Evolutionary conservation across 1,140 invertebrate species (phyloP).

Genomic region (Cotesia glomerata): DNA sequence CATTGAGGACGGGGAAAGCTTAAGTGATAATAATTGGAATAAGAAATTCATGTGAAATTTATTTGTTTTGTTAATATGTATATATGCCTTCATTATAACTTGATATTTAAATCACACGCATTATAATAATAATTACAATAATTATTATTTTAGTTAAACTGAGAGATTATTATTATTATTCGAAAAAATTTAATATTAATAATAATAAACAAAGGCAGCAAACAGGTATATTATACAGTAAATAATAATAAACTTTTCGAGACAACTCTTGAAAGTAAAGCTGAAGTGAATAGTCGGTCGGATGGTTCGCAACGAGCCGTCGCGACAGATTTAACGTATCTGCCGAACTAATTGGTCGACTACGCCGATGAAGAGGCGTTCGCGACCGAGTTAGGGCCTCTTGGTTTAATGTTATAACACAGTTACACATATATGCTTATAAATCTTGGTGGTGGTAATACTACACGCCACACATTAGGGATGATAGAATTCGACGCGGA

Average conservation of each 20-base stretch:
- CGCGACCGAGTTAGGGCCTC: slow-evolving; percentile 17
- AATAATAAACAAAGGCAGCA: no score
- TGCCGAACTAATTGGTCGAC: slow-evolving; percentile 53
- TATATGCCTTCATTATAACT: no score
- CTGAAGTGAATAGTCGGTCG: slow-evolving; percentile 6
- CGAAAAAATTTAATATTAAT: no score
- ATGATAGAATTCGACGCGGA: slow-evolving; percentile 62
- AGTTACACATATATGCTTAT: no score
- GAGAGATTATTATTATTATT: no score
- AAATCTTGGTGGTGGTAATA: background rate
- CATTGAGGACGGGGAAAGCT: background rate
- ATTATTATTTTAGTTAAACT: no score
- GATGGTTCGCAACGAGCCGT: slow-evolving; percentile 24
- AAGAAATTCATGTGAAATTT: background rate
- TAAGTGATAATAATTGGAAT: background rate
- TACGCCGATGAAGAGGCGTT: slow-evolving; percentile 45
- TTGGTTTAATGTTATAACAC: slow-evolving; percentile 1
- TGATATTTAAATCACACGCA: no score
- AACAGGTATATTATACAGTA: no score
- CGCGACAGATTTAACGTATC: slow-evolving; percentile 55
- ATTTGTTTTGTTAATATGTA: no score
- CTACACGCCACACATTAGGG: slow-evolving; percentile 37
- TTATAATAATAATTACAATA: no score
- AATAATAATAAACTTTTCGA: background rate
- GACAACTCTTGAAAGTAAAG: background rate